These are phyloP conservation scores for Copidosoma aretas DNA, from an alignment of 2,888 invertebrate species.

Conservation along the genomic window DNA sequence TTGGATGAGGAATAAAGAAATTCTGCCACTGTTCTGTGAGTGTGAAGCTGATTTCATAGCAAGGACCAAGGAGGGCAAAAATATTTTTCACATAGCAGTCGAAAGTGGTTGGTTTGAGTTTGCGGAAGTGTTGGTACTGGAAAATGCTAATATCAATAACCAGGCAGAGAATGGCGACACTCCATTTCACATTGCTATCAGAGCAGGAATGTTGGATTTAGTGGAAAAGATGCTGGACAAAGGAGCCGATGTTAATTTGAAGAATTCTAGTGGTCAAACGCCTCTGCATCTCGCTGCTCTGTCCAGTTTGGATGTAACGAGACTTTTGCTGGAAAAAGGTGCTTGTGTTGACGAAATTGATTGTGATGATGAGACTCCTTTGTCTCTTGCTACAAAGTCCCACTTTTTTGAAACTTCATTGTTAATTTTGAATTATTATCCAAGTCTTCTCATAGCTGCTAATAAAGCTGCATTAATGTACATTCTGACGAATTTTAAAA, in stretches of 20 bases:
- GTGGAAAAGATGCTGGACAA: slow-evolving; percentile 18
- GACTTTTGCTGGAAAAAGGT: slow-evolving; percentile 7
- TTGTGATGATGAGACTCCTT: slow-evolving; percentile 19
- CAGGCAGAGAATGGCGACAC: slow-evolving; percentile 8
- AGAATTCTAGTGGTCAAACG: slow-evolving; percentile 19
- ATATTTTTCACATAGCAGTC: slow-evolving; percentile 26
- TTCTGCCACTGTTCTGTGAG: slow-evolving; percentile 6
- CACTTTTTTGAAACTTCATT: slow-evolving; percentile 2
- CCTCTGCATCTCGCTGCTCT: slow-evolving; percentile 26
- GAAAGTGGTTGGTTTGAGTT: slow-evolving; percentile 20
- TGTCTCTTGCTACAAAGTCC: slow-evolving; percentile 20
- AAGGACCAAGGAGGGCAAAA: slow-evolving; percentile 25
- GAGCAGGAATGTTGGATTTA: slow-evolving; percentile 14
- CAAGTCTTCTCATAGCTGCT: slow-evolving; percentile 2
- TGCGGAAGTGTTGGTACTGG: slow-evolving; percentile 14
- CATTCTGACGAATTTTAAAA: slow-evolving; percentile 11
- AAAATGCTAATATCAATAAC: slow-evolving; percentile 9
- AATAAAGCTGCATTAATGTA: slow-evolving; percentile 21
- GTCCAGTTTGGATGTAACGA: slow-evolving; percentile 18
- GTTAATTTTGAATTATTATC: slow-evolving; percentile 18
- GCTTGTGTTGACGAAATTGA: slow-evolving; percentile 17
- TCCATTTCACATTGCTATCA: slow-evolving; percentile 24
- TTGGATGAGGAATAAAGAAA: slow-evolving; percentile 9
- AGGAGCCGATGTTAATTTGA: slow-evolving; percentile 13
- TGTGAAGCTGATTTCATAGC: slow-evolving; percentile 17